Percentiles rank a stretch among this genome's conserved stretches.
phyloP scores from a whole-genome alignment of 2,797 vertebrate genomes.

The Lacerta agilis region DNA sequence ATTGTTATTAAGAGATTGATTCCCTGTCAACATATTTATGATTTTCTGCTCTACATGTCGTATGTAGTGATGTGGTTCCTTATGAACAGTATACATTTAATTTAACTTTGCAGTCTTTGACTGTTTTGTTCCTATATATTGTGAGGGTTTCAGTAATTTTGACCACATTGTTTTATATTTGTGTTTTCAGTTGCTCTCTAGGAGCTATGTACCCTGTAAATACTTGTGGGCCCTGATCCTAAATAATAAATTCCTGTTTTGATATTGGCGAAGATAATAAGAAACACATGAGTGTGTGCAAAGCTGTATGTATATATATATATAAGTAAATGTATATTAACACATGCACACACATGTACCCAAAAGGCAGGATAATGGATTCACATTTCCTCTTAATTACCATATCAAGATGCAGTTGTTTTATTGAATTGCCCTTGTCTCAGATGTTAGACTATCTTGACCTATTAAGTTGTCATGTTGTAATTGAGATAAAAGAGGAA shows the following conservation, averaged over 20 bases:
- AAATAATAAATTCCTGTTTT: constrained; percentile 3
- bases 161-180: constrained; percentile 46
- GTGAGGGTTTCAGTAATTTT: constrained; percentile 15
- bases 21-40: not conserved
- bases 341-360: constrained; percentile 11
- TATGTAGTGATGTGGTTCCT: not conserved
- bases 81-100: not conserved
- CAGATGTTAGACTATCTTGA: constrained; percentile 86
- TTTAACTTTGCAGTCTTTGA: constrained; percentile 22
- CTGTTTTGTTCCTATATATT: not conserved
- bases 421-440: constrained; percentile 86
- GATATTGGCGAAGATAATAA: not conserved
- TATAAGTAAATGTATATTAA: not conserved
- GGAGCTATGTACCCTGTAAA: constrained; percentile 37
- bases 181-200: constrained; percentile 45
- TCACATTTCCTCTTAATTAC: constrained; percentile 85
- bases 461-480: constrained; percentile 87
- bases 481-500: constrained; percentile 89
- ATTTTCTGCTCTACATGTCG: not conserved
- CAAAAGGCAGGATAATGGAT: constrained; percentile 76
- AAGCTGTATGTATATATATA: constrained; percentile 27
- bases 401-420: constrained; percentile 84
- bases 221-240: constrained; percentile 3
- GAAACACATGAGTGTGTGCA: constrained; percentile 41
- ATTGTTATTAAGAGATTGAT: not conserved